Evolutionary conservation across 2,797 vertebrate species (phyloP).

Genomic region (Coregonus suidteri): DNA sequence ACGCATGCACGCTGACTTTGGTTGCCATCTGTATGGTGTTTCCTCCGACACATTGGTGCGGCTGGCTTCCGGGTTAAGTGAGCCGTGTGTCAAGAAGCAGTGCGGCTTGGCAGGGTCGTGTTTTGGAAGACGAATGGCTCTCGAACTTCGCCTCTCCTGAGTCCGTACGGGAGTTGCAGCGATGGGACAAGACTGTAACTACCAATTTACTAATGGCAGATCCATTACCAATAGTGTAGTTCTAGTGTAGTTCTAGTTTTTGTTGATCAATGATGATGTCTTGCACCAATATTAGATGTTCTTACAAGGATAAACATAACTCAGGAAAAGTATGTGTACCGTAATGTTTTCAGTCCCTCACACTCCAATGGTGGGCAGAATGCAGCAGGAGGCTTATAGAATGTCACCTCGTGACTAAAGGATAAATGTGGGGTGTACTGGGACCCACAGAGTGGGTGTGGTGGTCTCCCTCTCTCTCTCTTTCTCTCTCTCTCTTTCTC

Average conservation of each 20-base stretch:
- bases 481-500: too few species aligned
- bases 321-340: background rate
- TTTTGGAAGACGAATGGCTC: too few species aligned
- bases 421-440: constrained; percentile 51
- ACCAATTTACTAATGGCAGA: background rate
- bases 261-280: background rate
- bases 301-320: background rate
- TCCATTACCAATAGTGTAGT: background rate
- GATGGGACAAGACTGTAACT: too few species aligned
- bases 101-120: too few species aligned
- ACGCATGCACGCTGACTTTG: too few species aligned
- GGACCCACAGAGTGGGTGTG: constrained; percentile 42
- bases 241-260: background rate
- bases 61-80: too few species aligned
- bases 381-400: constrained; percentile 54
- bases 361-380: constrained; percentile 35
- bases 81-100: too few species aligned
- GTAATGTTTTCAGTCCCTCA: background rate
- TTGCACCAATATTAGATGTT: background rate
- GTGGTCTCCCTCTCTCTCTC: constrained; percentile 8
- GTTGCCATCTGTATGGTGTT: too few species aligned
- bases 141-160: too few species aligned
- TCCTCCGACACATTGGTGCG: too few species aligned
- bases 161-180: too few species aligned
- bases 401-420: constrained; percentile 54